A percentile compares a stretch with the other conserved stretches of the same genome.
Evolutionary conservation across 2,797 vertebrate genomes (phyloP).

Genomic region (Gallirallus australis): DNA sequence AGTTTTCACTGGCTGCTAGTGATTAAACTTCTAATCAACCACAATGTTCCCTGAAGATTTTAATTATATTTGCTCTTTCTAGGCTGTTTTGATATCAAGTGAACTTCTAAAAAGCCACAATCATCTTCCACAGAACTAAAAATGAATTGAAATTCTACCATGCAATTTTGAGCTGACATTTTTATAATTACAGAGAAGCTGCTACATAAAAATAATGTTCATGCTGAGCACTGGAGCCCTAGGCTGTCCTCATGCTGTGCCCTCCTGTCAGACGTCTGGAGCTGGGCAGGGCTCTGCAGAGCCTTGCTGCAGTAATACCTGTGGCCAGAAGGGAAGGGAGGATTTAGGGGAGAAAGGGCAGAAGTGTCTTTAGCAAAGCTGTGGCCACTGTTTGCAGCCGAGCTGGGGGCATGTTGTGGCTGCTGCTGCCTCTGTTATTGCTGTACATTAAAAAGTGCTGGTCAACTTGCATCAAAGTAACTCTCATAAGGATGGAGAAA

Average conservation of each 20-base stretch:
- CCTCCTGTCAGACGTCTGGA: not conserved
- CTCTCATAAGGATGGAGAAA: not conserved
- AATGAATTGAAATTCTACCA: not conserved
- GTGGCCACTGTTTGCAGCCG: not conserved
- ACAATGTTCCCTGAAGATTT: slow-evolving; percentile 17
- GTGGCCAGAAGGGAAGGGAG: not conserved
- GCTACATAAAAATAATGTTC: not conserved
- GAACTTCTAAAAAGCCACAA: slow-evolving; percentile 26
- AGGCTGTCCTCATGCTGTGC: not conserved
- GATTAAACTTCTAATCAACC: slow-evolving; percentile 43
- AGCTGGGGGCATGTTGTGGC: not conserved
- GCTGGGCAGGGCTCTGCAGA: not conserved
- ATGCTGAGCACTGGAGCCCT: accelerated
- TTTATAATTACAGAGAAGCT: not conserved
- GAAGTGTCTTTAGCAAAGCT: not conserved
- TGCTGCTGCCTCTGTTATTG: not conserved
- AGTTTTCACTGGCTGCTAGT: not conserved
- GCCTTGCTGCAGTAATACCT: not conserved
- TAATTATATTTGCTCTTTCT: slow-evolving; percentile 62
- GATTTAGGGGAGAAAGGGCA: not conserved
- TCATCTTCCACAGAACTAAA: not conserved
- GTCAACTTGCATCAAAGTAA: not conserved
- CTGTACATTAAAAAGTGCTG: not conserved
- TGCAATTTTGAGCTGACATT: not conserved
- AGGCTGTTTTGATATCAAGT: slow-evolving; percentile 21